Percentiles rank a stretch among this genome's conserved stretches.
Evolutionary conservation across 2,888 invertebrate species (phyloP).

Genomic region (Lasioglossum zephyrum): DNA sequence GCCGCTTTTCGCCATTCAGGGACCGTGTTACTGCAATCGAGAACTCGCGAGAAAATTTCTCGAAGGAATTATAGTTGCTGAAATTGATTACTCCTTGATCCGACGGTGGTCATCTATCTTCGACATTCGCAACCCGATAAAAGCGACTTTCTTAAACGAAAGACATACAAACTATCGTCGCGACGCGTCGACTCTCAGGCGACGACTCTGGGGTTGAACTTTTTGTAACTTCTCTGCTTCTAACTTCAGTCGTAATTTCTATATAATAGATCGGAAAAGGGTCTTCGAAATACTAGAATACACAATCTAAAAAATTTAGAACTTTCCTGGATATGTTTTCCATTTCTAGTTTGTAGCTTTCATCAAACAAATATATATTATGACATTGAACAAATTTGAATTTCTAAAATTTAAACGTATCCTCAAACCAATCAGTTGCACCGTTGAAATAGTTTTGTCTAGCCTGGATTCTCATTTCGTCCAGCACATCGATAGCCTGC

Average conservation of each 20-base stretch:
- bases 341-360: too few relatives aligned
- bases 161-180: background rate
- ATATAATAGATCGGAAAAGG: too few relatives aligned
- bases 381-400: too few relatives aligned
- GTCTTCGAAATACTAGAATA: too few relatives aligned
- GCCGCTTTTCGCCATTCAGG: background rate
- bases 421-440: background rate
- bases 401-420: too few relatives aligned
- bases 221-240: background rate
- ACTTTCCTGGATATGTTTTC: too few relatives aligned
- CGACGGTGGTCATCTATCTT: conserved; percentile 19
- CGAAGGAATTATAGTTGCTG: background rate
- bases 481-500: background rate
- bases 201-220: background rate
- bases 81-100: conserved; percentile 13
- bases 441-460: background rate
- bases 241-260: too few relatives aligned
- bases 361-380: too few relatives aligned
- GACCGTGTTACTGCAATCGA: background rate
- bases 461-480: background rate
- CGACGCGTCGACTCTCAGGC: background rate
- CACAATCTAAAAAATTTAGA: too few relatives aligned
- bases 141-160: background rate
- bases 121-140: background rate
- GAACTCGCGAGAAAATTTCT: background rate